Base-by-base conservation (phyloP, 2,797 vertebrate species). In the Peromyscus melanophrys region DNA sequence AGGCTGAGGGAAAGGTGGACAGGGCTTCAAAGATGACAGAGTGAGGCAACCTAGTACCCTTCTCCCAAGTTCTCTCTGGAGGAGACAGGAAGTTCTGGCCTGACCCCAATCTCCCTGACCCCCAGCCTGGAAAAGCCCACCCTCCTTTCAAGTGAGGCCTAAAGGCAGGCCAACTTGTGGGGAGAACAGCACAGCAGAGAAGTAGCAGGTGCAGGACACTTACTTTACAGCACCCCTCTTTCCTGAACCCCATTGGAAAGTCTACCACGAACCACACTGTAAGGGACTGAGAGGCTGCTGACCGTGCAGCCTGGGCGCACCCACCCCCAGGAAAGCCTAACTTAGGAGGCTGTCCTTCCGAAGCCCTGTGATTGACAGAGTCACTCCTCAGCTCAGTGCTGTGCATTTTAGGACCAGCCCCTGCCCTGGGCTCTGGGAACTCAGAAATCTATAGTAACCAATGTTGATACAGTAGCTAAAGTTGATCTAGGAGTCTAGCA, bases 191-290 rank as follows among this genome's bases (percentile, higher is more conserved):
- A 9, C 19, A 29, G 49, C 31, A 9, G 21, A 89, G 9, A 17
- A 37, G 27, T 19, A 8, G 13, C 1, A 12, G 10, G 10, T 4
- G 0, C 27, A 52, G 23, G 19, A 63, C 43, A 40, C 31, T 77
- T 43, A n/a, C 31, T 77, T 43, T 23, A 21, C 21, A 14, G 13
- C 52, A 21, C 9, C 52, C 31, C 84, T 89, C 23, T 69, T 90
- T 88, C 90, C 86, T 82, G 71, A 96, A 37, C 29, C 0, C 23
- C n/a, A 9, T 63, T 49, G 86, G 91, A 94, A 14, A n/a, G 40
- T 78, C 59, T 77, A 8, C 57, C 77, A 52, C 11, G 7, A 80
- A 67, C 43, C 63, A n/a, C 29, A 34, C 40, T 7, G 55, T 55
- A n/a, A 67, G 69, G 19, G 21, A 9, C 21, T 27, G 65, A 8